These are phyloP conservation scores for Hydriomena furcata DNA, from an alignment of 2,888 invertebrate species.

Conservation along the genomic window DNA sequence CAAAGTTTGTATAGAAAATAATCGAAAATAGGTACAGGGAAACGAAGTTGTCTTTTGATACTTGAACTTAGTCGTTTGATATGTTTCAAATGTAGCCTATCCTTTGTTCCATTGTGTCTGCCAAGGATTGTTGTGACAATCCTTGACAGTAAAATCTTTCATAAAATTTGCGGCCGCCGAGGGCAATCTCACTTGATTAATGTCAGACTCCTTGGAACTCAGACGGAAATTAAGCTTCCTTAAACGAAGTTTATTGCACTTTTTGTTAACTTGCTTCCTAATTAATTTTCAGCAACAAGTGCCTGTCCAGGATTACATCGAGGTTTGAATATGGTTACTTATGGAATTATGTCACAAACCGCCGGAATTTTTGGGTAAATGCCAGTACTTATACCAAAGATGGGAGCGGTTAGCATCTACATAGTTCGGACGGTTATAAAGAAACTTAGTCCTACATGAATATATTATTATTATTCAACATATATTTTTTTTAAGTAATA, in stretches of 20 bases:
- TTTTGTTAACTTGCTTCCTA: slow-evolving; percentile 75
- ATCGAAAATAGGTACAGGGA: too few relatives aligned
- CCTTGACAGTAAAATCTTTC: slow-evolving; percentile 56
- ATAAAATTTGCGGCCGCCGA: slow-evolving; percentile 61
- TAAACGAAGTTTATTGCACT: slow-evolving; percentile 73
- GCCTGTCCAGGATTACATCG: slow-evolving; percentile 42
- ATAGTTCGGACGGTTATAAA: too few relatives aligned
- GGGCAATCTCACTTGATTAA: slow-evolving; percentile 69
- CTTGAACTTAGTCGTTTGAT: not conserved
- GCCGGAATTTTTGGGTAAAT: not conserved
- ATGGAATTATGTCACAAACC: not conserved
- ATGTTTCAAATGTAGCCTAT: not conserved
- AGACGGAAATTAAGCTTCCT: slow-evolving; percentile 72
- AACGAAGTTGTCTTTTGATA: too few relatives aligned
- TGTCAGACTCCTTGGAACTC: slow-evolving; percentile 61
- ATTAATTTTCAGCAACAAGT: slow-evolving; percentile 77
- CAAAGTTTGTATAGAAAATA: too few relatives aligned
- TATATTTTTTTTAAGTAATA: too few relatives aligned
- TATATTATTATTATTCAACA: too few relatives aligned
- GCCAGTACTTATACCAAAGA: not conserved
- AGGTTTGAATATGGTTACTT: slow-evolving; percentile 29
- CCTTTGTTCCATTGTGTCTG: slow-evolving; percentile 46
- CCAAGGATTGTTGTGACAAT: slow-evolving; percentile 54
- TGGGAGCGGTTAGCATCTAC: too few relatives aligned
- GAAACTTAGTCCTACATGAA: too few relatives aligned